Conservation (phyloP, 1,140 invertebrate genomes). For the Thaumetopoea pityocampa region DNA sequence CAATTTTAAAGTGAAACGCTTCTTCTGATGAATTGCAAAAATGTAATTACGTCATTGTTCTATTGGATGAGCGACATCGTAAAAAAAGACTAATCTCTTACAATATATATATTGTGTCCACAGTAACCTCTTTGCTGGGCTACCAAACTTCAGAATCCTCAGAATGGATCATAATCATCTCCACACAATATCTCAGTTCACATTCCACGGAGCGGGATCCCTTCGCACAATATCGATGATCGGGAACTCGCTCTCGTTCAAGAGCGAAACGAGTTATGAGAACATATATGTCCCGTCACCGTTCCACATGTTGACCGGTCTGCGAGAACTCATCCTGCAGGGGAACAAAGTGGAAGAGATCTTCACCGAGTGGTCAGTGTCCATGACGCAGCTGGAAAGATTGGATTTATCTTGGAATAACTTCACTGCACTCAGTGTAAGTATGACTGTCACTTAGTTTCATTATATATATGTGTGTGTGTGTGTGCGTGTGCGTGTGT, state of each 20-base stretch:
- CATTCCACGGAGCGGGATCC: conserved; percentile 22
- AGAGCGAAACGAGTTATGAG: conserved; percentile 21
- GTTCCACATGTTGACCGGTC: conserved; percentile 13
- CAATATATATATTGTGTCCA: conserved; percentile 1
- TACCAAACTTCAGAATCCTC: conserved; percentile 11
- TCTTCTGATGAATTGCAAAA: too few relatives aligned
- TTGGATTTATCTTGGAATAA: conserved; percentile 27
- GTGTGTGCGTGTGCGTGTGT: too few relatives aligned
- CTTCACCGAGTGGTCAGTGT: conserved; percentile 27
- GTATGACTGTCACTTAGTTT: not conserved
- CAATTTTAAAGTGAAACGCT: too few relatives aligned
- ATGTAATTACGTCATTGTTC: too few relatives aligned
- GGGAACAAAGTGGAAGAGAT: conserved; percentile 31
- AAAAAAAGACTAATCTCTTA: too few relatives aligned
- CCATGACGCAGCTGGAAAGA: conserved; percentile 17
- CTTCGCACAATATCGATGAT: too few relatives aligned
- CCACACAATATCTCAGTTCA: too few relatives aligned
- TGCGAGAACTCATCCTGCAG: conserved; percentile 26
- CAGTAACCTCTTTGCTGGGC: conserved; percentile 26
- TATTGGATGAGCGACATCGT: too few relatives aligned
- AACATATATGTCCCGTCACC: conserved; percentile 11
- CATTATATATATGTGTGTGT: not conserved
- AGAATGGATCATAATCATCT: conserved; percentile 31
- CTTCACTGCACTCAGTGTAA: conserved; percentile 19
- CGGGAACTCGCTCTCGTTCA: conserved; percentile 22